Conservation (phyloP, 2,888 invertebrate genomes). For the Ferrisia virgata region DNA sequence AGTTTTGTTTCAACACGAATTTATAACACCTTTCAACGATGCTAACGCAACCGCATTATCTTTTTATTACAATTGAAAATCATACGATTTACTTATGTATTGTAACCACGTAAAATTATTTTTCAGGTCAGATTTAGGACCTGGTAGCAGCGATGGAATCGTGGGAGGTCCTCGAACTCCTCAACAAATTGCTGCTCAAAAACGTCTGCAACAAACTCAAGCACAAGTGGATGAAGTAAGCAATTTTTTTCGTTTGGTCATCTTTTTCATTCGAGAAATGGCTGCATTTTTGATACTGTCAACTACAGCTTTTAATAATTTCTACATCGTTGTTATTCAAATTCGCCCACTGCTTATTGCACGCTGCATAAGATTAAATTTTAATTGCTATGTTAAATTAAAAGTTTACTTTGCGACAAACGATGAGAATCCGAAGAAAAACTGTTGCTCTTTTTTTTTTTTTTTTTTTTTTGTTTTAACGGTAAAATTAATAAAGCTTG, state of each 20-base stretch:
- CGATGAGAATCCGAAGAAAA: neutral
- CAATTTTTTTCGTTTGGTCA: neutral
- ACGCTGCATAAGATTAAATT: neutral
- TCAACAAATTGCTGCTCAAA: constrained; percentile 70
- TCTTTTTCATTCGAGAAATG: neutral
- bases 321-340: neutral
- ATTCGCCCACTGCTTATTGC: neutral
- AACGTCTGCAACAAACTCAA: constrained; percentile 64
- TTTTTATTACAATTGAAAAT: too few relatives aligned
- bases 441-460: neutral
- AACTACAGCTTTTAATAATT: neutral
- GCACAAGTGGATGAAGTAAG: constrained; percentile 74
- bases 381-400: neutral
- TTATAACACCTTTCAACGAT: too few relatives aligned
- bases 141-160: constrained; percentile 71
- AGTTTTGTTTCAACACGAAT: too few relatives aligned
- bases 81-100: too few relatives aligned
- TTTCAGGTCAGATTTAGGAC: constrained; percentile 42
- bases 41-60: too few relatives aligned
- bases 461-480: neutral
- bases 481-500: neutral
- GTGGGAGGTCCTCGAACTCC: constrained; percentile 84
- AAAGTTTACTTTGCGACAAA: neutral
- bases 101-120: neutral
- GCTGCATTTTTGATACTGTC: neutral